phyloP scores from a whole-genome alignment of 1,140 invertebrate genomes.

The Araneus ventricosus region DNA sequence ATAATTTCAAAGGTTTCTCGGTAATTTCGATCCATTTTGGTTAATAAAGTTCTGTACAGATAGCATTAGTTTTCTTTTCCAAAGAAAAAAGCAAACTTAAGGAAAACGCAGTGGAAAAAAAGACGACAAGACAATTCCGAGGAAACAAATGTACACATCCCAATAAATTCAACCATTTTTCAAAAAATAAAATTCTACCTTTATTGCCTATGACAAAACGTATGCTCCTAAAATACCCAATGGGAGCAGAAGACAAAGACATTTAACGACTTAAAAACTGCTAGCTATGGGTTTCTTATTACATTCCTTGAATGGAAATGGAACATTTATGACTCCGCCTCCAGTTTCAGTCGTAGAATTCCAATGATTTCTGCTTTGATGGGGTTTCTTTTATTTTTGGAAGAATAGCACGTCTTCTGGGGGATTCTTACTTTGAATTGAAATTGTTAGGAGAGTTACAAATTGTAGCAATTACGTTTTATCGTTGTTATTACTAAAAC shows the following conservation, averaged over 20 bases:
- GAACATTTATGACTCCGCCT: background rate
- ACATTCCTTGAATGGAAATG: slow-evolving; percentile 31
- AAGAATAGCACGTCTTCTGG: background rate
- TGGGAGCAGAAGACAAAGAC: slow-evolving; percentile 8
- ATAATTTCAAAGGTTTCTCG: too few species aligned
- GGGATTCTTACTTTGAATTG: background rate
- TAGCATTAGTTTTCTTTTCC: too few species aligned
- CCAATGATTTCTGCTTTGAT: background rate
- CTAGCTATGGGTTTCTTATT: background rate
- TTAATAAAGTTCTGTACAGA: too few species aligned
- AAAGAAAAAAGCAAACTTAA: too few species aligned
- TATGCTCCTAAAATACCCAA: background rate
- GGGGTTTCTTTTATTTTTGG: background rate
- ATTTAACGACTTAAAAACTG: background rate
- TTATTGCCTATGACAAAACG: slow-evolving; percentile 2
- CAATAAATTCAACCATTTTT: background rate
- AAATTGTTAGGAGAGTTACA: background rate
- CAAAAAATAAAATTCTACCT: background rate
- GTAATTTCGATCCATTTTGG: too few species aligned
- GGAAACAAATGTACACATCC: background rate
- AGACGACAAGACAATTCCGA: background rate
- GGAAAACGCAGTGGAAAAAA: background rate
- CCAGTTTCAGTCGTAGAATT: background rate
- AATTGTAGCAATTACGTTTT: background rate
- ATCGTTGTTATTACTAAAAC: background rate